phyloP scores from a whole-genome alignment of 30 jellyfish, hydroid and myxozoan species.

The Turritopsis dohrnii region DNA sequence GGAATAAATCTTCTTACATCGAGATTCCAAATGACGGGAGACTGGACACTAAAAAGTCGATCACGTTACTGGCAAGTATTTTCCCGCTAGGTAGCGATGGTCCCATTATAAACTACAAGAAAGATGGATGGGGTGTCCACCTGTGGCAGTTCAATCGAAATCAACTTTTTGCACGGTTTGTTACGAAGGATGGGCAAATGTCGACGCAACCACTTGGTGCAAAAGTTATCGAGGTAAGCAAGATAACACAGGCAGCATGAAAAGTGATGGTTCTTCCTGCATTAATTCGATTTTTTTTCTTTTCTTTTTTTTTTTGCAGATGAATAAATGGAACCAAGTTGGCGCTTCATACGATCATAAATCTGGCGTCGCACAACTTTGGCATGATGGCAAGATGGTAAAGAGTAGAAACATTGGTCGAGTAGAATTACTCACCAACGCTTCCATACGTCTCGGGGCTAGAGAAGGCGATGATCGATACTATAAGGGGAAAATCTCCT shows the following conservation, averaged over 20 bases:
- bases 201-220: conserved; percentile 85
- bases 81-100: conserved; percentile 96
- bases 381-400: conserved; percentile 99
- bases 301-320: conserved; percentile 26
- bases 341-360: conserved; percentile 95
- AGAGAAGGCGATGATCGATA: conserved; percentile 88
- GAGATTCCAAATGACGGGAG: conserved; percentile 78
- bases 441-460: conserved; percentile 92
- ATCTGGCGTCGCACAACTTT: conserved; percentile 94
- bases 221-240: conserved; percentile 74
- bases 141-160: conserved; percentile 88
- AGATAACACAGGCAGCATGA: no score
- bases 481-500: conserved; percentile 85
- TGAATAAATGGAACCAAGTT: conserved; percentile 89
- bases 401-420: conserved; percentile 95
- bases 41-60: conserved; percentile 66
- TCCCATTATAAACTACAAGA: conserved; percentile 66
- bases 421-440: conserved; percentile 71
- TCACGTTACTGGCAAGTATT: conserved; percentile 68
- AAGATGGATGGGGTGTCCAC: conserved; percentile 95
- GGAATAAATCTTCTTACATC: conserved; percentile 77
- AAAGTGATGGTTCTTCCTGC: not conserved
- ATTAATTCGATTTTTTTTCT: not conserved
- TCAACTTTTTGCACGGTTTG: conserved; percentile 90
- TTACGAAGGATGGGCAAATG: conserved; percentile 83